Evolutionary conservation across 2,797 vertebrate genomes (phyloP).

Genomic region (Eidolon dupreanum): DNA sequence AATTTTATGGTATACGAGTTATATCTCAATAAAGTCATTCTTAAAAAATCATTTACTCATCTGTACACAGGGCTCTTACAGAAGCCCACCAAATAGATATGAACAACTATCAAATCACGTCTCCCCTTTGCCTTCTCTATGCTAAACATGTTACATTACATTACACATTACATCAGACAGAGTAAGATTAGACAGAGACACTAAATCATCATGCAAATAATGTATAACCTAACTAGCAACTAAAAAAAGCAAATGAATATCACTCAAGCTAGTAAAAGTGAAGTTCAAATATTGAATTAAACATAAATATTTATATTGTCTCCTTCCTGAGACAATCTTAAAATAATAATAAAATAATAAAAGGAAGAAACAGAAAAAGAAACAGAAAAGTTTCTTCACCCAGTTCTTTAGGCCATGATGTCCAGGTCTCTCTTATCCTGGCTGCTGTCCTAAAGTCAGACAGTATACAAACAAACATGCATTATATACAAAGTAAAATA

Average conservation of each 20-base stretch:
- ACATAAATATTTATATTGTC: conserved; percentile 6
- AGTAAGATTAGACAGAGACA: not conserved
- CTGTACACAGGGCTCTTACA: not conserved
- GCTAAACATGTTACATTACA: not conserved
- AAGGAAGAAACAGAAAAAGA: not conserved
- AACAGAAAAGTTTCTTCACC: not conserved
- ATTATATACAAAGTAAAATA: conserved; percentile 12
- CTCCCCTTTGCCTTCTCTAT: not conserved
- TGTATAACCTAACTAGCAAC: not conserved
- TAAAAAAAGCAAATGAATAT: conserved; percentile 27
- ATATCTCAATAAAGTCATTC: not conserved
- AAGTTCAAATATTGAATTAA: not conserved
- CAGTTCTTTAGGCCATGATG: not conserved
- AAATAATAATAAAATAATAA: not conserved
- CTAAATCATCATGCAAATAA: conserved; percentile 1
- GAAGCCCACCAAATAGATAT: not conserved
- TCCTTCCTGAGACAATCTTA: conserved; percentile 15
- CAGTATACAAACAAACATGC: not conserved
- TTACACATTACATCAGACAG: not conserved
- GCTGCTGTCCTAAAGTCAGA: not conserved
- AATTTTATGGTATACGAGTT: conserved; percentile 1
- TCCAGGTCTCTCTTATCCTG: not conserved
- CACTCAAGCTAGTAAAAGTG: not conserved
- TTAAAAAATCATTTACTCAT: not conserved
- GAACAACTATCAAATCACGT: not conserved